Base-by-base conservation (phyloP, 2,888 invertebrate species). In the Yponomeuta cagnagella region DNA sequence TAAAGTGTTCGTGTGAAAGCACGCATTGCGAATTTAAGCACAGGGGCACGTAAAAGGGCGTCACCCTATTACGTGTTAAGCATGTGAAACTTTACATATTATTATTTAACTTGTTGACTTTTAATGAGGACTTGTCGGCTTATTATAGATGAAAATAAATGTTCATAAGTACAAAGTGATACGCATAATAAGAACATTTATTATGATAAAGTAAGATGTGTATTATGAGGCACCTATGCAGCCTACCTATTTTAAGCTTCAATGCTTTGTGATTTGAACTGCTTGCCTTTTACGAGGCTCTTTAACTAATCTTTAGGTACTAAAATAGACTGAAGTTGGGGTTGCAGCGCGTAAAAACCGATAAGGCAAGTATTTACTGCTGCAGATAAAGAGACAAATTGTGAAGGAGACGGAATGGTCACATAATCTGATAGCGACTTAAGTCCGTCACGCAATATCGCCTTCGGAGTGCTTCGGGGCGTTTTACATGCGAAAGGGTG, bases 281-380 rank as follows among this genome's bases (percentile, higher is more conserved):
- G 64, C 10, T 9, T 23, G 10, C 10, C 6, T 43, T 31, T 31
- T 70, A 70, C 31, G 66, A 67, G 66, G 10, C 23, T 33, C 63
- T 73, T 69, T 33, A 66, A 48, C 69, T 70, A 63, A 58, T 87
- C 52, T 15, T 4, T 58, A 15, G 52, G 52, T 87, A 87, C 87
- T 87, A 82, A 86, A 87, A 86, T 85, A 80, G 86, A 83, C 82
- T 80, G 76, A 78, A 81, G 78, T 76, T 77, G 82, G 43, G 78
- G 80, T 80, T 82, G 78, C 81, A 80, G 86, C 77, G 82, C 82
- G 86, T 86, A 84, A 87, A 80, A 77, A 78, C 84, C 79, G 87
- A 87, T 85, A 87, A 82, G 81, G 77, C 79, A 81, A 82, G 81
- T n/a, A 33, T 88, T 86, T 84, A 85, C 81, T 83, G 77, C 74